Conservation (phyloP, 37 sponge, comb jelly and placozoan genomes). For the Hexactinellida sp. region DNA sequence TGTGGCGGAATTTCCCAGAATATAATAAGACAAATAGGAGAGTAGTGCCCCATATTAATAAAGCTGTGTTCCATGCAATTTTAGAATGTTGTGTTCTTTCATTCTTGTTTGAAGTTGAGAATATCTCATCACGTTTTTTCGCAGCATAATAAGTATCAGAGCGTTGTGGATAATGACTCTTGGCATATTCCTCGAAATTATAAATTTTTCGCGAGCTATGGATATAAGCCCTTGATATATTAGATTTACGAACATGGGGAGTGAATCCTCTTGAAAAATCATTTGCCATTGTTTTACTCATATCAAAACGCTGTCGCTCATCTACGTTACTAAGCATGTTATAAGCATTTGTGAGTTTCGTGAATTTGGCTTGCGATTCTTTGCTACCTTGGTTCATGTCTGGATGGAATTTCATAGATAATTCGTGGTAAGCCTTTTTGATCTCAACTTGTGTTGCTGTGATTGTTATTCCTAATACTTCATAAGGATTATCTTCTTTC, state of each 20-base stretch:
- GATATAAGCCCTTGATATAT: not conserved
- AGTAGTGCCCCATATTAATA: not conserved
- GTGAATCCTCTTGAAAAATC: not conserved
- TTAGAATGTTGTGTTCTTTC: not conserved
- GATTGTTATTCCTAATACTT: not conserved
- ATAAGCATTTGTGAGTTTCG: not conserved
- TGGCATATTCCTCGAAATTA: not conserved
- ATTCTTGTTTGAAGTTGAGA: not conserved
- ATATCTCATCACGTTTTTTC: not conserved
- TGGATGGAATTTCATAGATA: not conserved
- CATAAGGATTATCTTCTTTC: not conserved
- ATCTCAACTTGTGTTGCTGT: slow-evolving; percentile 2
- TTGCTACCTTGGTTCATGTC: not conserved
- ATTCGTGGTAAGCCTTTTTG: not conserved
- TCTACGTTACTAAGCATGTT: not conserved
- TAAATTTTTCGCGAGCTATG: not conserved
- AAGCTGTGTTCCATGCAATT: not conserved
- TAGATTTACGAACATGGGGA: not conserved
- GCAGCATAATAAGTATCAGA: not conserved
- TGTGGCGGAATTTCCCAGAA: not conserved
- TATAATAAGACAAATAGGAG: not conserved
- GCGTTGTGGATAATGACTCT: not conserved
- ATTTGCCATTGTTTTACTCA: not conserved
- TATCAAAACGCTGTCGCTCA: not conserved
- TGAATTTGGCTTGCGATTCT: not conserved